Conservation (phyloP, 30 jellyfish, hydroid and myxozoan genomes). For the Haliclystus octoradiatus region DNA sequence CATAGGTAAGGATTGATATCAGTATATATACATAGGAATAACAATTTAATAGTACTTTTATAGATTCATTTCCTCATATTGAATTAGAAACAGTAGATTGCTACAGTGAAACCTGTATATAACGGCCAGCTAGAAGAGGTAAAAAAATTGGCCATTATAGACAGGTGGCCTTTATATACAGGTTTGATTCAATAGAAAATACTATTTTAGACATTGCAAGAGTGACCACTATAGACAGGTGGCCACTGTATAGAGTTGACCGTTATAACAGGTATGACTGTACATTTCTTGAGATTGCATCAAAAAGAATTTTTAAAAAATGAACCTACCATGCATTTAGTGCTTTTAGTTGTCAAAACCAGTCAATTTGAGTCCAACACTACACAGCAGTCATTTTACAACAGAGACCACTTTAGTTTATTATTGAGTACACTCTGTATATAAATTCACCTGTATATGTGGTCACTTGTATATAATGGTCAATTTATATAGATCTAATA, state of each 20-base stretch:
- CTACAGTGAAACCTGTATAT: background rate
- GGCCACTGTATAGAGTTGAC: background rate
- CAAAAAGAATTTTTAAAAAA: no score
- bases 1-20: background rate
- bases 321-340: no score
- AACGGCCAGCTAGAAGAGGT: background rate
- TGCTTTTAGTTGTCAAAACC: no score
- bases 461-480: background rate
- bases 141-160: background rate
- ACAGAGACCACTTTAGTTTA: background rate
- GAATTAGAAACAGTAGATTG: no score
- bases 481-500: background rate
- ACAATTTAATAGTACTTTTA: background rate
- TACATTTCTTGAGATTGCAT: no score
- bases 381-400: background rate
- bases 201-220: background rate
- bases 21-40: background rate
- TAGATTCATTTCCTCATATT: background rate
- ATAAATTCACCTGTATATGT: background rate
- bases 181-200: background rate
- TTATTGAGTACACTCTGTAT: background rate
- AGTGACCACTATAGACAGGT: background rate
- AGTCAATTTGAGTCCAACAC: background rate
- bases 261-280: background rate
- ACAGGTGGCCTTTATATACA: slow-evolving; percentile 1